Percentiles rank a stretch among this genome's conserved stretches.
Conservation (phyloP, 2,888 invertebrate genomes). For the Tethea ocularis region DNA sequence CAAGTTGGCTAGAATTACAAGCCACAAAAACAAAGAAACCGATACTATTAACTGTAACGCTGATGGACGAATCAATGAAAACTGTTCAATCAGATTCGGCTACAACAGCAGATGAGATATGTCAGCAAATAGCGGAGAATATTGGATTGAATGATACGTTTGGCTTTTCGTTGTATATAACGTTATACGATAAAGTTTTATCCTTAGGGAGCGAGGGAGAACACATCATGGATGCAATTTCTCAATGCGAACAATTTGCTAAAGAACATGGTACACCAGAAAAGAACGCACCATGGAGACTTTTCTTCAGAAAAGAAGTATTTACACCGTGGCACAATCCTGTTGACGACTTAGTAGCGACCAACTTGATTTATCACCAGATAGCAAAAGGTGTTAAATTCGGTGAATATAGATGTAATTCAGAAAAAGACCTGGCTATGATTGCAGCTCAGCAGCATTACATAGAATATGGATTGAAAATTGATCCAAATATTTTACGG, state of each 20-base stretch:
- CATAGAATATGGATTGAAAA: constrained; percentile 88
- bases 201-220: constrained; percentile 95
- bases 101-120: constrained; percentile 94
- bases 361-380: constrained; percentile 95
- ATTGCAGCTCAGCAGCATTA: constrained; percentile 96
- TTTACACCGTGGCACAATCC: constrained; percentile 97
- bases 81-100: constrained; percentile 95
- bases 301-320: constrained; percentile 95
- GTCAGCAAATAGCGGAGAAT: constrained; percentile 90
- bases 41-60: constrained; percentile 90
- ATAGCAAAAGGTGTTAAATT: constrained; percentile 94
- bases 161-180: constrained; percentile 96
- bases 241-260: constrained; percentile 97
- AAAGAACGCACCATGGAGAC: constrained; percentile 93
- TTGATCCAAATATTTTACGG: constrained; percentile 87
- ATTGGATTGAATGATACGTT: constrained; percentile 91
- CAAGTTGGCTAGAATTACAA: constrained; percentile 95
- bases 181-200: constrained; percentile 94
- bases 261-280: constrained; percentile 95
- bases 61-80: constrained; percentile 94
- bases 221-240: constrained; percentile 97
- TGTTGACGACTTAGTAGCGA: constrained; percentile 90
- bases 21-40: constrained; percentile 93
- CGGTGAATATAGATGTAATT: constrained; percentile 94
- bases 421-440: constrained; percentile 93